Base-by-base conservation (phyloP, 1,140 invertebrate genomes). In the Nautilus pompilius region DNA sequence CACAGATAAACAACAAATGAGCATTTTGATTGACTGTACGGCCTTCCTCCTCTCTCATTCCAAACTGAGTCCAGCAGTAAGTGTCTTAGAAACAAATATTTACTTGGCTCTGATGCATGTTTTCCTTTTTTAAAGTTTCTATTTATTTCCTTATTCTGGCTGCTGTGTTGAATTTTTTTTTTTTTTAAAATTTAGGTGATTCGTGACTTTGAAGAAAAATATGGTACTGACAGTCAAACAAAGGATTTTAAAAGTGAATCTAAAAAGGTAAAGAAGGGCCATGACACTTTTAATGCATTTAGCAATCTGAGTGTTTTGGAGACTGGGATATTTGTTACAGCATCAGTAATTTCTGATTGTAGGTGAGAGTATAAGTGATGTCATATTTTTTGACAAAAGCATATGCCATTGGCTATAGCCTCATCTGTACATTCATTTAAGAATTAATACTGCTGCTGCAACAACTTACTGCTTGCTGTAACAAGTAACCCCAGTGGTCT, bases 121-220 rank as follows among this genome's bases (percentile, higher is more conserved):
- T 58, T 13, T 20, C 24, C 20, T 57, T 13, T 41, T n/a, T 41
- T n/a, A 41, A 41, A 41, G 36, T 41, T n/a, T 41, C 8, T 41
- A 10, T 41, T 10, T 5, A 32, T 15, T 32, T 15, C 8, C 26
- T 30, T n/a, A 6, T 41, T n/a, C 41, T 36, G 26, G 30, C n/a
- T 30, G 33, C 30, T 30, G 26, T 30, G 2, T 20, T 17, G 41
- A 24, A 33, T 26, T 13, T 6, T 46, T 56, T n/a, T 6, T 28
- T 17, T 63, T 46, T 46, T 32, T 32, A 24, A 55, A 5, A 17
- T 4, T n/a, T 60, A 78, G 71, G 72, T 79, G 58, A 78, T 80
- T 69, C 68, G 72, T 41, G 69, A 72, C 8, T 79, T 80, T 62
- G 71, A 75, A 51, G 67, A 71, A 45, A 72, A 73, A 58, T 80